Conservation (phyloP, 2,113 vertebrate genomes). For the Caranx melampygus region DNA sequence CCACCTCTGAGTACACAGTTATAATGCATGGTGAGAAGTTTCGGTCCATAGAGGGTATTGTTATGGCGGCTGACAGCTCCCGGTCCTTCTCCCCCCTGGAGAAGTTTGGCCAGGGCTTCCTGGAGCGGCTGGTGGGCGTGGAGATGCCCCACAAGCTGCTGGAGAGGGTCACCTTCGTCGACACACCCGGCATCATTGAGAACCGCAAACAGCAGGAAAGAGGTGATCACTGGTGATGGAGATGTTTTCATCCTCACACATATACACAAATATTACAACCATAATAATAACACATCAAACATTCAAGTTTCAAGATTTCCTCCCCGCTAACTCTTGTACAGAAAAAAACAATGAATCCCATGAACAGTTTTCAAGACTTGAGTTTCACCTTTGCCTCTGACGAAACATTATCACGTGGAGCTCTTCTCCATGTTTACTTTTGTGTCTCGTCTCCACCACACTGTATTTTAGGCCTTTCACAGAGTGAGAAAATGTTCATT, state of each 20-base stretch:
- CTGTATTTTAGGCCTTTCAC: too few relatives aligned
- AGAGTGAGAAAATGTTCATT: too few relatives aligned
- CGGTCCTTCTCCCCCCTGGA: conserved; percentile 96
- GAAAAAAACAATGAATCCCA: background rate
- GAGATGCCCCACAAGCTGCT: conserved; percentile 97
- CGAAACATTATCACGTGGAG: background rate
- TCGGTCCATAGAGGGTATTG: conserved; percentile 94
- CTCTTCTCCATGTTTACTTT: background rate
- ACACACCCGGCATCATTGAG: conserved; percentile 97
- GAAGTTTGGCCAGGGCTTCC: conserved; percentile 97
- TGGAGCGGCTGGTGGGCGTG: conserved; percentile 95
- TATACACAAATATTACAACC: background rate
- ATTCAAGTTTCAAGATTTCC: background rate
- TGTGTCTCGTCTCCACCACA: too few relatives aligned
- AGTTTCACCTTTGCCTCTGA: background rate
- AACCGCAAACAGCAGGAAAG: conserved; percentile 99
- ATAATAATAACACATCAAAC: background rate
- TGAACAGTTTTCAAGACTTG: too few relatives aligned
- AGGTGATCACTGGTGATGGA: conserved; percentile 80
- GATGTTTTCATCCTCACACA: background rate
- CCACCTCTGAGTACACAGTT: conserved; percentile 98
- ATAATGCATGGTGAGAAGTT: conserved; percentile 96
- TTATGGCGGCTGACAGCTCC: conserved; percentile 97
- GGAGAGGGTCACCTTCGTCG: conserved; percentile 95
- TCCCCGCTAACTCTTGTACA: background rate